Evolutionary conservation across 2,888 invertebrate genomes (phyloP).

Genomic region (Rugalucina vietnamica): DNA sequence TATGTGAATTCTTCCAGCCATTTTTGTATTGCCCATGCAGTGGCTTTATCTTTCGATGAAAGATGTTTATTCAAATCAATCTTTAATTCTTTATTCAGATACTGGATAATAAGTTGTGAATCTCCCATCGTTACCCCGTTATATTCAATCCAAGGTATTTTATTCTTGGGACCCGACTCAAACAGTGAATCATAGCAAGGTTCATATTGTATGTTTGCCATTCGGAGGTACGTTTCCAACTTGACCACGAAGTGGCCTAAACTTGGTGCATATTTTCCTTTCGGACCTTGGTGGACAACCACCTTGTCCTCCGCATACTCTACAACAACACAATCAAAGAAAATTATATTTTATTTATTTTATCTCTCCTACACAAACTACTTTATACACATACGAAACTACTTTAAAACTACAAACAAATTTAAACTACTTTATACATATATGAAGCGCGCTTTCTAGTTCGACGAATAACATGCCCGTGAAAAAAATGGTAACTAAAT

Average conservation of each 20-base stretch:
- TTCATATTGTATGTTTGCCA: conserved; percentile 47
- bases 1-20: conserved; percentile 58
- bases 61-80: conserved; percentile 74
- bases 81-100: conserved; percentile 73
- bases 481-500: no score
- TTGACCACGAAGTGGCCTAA: conserved; percentile 50
- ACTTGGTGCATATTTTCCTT: conserved; percentile 35
- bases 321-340: no score
- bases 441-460: no score
- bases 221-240: conserved; percentile 48
- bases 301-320: conserved; percentile 33
- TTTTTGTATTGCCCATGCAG: conserved; percentile 67
- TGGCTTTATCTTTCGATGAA: conserved; percentile 66
- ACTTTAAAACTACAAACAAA: no score
- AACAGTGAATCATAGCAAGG: no score
- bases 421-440: no score
- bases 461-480: no score
- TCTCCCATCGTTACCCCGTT: conserved; percentile 78
- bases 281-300: conserved; percentile 23
- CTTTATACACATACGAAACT: no score
- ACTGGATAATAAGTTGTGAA: conserved; percentile 78
- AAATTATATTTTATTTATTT: no score
- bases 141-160: conserved; percentile 79
- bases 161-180: conserved; percentile 73
- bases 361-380: no score